These are phyloP conservation scores for Takifugu ocellatus DNA, from an alignment of 2,797 vertebrate genomes.

Conservation along the genomic window DNA sequence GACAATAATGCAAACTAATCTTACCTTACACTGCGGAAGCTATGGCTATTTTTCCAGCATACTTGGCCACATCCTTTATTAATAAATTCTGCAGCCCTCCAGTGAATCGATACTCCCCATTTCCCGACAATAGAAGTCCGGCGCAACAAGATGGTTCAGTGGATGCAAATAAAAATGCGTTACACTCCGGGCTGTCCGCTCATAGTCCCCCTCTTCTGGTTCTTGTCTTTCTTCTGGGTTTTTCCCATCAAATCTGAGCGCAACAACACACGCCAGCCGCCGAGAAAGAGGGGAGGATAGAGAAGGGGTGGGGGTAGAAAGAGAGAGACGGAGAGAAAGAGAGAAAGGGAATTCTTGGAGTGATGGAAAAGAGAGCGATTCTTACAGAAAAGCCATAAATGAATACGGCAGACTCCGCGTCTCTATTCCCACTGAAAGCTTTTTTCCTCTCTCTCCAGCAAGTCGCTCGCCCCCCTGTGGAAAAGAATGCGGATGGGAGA, in stretches of 20 bases:
- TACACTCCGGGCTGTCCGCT: slow-evolving; percentile 74
- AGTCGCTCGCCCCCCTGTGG: slow-evolving; percentile 46
- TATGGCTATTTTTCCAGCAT: slow-evolving; percentile 95
- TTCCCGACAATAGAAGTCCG: slow-evolving; percentile 76
- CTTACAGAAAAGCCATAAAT: slow-evolving; percentile 63
- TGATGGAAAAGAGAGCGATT: slow-evolving; percentile 55
- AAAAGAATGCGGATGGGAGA: slow-evolving; percentile 1
- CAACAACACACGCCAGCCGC: slow-evolving; percentile 67
- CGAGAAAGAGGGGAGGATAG: slow-evolving; percentile 35
- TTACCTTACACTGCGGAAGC: slow-evolving; percentile 98
- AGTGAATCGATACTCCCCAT: slow-evolving; percentile 89
- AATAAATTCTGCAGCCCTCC: slow-evolving; percentile 80
- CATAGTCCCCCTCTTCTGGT: slow-evolving; percentile 67
- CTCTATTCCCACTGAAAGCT: slow-evolving; percentile 47
- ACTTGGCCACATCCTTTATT: slow-evolving; percentile 87
- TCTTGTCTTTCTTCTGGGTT: slow-evolving; percentile 60
- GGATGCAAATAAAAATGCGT: slow-evolving; percentile 72
- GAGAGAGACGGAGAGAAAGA: slow-evolving; percentile 13
- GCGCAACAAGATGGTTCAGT: slow-evolving; percentile 84
- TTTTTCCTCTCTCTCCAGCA: slow-evolving; percentile 56
- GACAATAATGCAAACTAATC: slow-evolving; percentile 20
- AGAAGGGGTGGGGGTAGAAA: slow-evolving; percentile 18
- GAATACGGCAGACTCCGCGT: slow-evolving; percentile 58
- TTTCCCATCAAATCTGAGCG: slow-evolving; percentile 74
- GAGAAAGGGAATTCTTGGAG: slow-evolving; percentile 55